These are phyloP conservation scores for Mus minutoides DNA, from an alignment of 2,797 vertebrate species.

Conservation along the genomic window DNA sequence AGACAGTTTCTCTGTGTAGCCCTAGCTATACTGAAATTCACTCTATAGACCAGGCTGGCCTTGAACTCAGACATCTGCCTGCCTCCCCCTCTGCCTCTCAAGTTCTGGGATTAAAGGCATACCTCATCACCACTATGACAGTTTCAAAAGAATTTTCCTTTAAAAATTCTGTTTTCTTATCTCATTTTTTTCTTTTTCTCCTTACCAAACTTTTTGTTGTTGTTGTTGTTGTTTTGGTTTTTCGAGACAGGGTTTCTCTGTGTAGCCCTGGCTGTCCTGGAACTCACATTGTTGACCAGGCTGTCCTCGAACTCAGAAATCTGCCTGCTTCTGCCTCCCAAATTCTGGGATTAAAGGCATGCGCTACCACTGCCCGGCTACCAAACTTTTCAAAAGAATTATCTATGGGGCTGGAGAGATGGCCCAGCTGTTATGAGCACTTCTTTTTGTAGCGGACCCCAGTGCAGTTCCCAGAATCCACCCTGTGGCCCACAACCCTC, in stretches of 20 bases:
- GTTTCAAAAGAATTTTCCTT: neutral
- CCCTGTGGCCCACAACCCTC: too few relatives aligned
- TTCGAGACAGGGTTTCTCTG: too few relatives aligned
- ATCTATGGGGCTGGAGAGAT: neutral
- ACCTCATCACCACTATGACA: neutral
- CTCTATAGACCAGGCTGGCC: neutral
- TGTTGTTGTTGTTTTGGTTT: too few relatives aligned
- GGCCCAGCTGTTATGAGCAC: neutral
- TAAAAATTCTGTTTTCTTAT: neutral
- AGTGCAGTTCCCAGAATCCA: neutral
- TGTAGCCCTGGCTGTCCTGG: too few relatives aligned
- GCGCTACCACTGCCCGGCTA: neutral
- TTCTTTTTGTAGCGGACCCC: neutral
- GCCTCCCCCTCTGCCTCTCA: neutral
- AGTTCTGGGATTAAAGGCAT: neutral
- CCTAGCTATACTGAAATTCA: neutral
- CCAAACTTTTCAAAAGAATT: constrained; percentile 19
- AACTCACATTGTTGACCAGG: too few relatives aligned
- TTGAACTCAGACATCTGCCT: neutral
- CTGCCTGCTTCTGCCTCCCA: too few relatives aligned
- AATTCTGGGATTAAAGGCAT: too few relatives aligned
- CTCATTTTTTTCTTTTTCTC: neutral
- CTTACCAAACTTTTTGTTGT: neutral
- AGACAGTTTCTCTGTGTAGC: neutral
- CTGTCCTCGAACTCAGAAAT: too few relatives aligned